Base-by-base conservation (phyloP, 2,888 invertebrate genomes). In the Tetranychus piercei region DNA sequence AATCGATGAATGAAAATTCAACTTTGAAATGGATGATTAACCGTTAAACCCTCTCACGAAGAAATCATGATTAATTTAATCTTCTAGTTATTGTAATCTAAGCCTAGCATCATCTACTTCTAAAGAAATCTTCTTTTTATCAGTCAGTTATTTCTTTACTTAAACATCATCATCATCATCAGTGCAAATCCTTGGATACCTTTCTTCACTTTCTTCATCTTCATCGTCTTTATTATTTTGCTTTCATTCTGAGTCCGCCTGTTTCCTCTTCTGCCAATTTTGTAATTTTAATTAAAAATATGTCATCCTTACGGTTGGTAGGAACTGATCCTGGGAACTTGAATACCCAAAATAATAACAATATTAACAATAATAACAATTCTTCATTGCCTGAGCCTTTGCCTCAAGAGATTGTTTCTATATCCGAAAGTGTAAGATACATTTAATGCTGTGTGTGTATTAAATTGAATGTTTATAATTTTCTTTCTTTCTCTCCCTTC, bases 341-440 rank as follows among this genome's bases (percentile, higher is more conserved):
- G 55, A 55, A 55, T 55, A 55, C 55, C 55, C 55, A 55, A 55
- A 55, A 15, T 55, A 55, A 55, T 55, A 55, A 15, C 15, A 55
- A 55, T 15, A 55, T 15, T 55, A 55, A 55, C 55, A 55, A 15
- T 55, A 55, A 55, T 55, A 55, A 55, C 15, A 55, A 15, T 55
- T 55, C 55, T 55, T 9, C 55, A 55, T 55, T 55, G 55, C 9
- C 55, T 55, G 55, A 55, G 6, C 55, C 34, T 34, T 34, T 34
- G 34, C 34, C 55, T 55, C 55, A 55, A 55, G 55, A 55, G 55
- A 55, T 55, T 55, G 55, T 55, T 55, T 55, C 55, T 55, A 55
- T 55, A 55, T 55, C 55, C 55, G 55, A 55, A 55, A 55, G 55
- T 55, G 55, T 55, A 55, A 55, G 55, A 55, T 55, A 55, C 55